phyloP scores from a whole-genome alignment of 2,888 invertebrate genomes.

The Drosophila borealis region DNA sequence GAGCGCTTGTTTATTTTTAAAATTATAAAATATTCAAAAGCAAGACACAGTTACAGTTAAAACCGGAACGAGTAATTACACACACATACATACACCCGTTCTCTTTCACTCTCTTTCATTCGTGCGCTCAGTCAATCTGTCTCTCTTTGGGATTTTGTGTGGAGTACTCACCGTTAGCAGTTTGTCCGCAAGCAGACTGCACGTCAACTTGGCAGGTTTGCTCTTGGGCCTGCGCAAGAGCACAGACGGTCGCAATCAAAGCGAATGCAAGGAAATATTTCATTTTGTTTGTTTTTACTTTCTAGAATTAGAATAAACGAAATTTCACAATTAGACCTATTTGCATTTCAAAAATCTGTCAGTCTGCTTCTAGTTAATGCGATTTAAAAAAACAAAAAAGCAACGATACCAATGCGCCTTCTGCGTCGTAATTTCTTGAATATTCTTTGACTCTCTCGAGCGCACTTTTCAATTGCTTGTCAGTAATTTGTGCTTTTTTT shows the following conservation, averaged over 20 bases:
- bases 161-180: slow-evolving; percentile 69
- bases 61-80: slow-evolving; percentile 37
- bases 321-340: slow-evolving; percentile 67
- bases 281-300: slow-evolving; percentile 83
- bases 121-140: slow-evolving; percentile 35
- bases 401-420: slow-evolving; percentile 14
- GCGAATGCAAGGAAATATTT: slow-evolving; percentile 86
- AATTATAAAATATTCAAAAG: slow-evolving; percentile 52
- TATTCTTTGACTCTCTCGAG: slow-evolving; percentile 34
- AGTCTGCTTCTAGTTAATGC: not conserved
- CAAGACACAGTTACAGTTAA: slow-evolving; percentile 55
- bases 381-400: slow-evolving; percentile 15
- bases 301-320: slow-evolving; percentile 37
- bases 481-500: not conserved
- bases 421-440: slow-evolving; percentile 70
- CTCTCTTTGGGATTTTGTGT: slow-evolving; percentile 10
- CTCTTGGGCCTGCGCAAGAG: slow-evolving; percentile 83
- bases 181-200: slow-evolving; percentile 35
- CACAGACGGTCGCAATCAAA: slow-evolving; percentile 85
- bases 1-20: slow-evolving; percentile 78
- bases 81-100: slow-evolving; percentile 13
- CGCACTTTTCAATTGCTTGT: not conserved
- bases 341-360: slow-evolving; percentile 23
- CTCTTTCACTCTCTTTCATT: slow-evolving; percentile 38
- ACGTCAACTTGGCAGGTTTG: slow-evolving; percentile 67